A percentile compares a stretch with the other conserved stretches of the same genome.
These are phyloP conservation scores for Notoglanidium macrostoma DNA, from an alignment of 2,797 vertebrate genomes.

Conservation along the genomic window DNA sequence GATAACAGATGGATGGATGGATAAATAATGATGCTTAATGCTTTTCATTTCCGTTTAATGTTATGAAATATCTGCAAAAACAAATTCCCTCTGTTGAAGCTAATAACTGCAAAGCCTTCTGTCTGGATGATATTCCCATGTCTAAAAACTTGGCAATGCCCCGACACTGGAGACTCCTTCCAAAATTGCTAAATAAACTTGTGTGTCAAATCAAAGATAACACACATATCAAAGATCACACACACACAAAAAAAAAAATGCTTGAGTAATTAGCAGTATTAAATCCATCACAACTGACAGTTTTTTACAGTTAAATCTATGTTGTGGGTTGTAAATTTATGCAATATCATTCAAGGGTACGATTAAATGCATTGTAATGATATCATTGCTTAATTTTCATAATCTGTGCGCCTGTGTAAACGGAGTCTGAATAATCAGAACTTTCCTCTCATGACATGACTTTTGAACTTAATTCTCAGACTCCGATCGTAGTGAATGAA, in stretches of 20 bases:
- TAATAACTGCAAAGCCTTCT: not conserved
- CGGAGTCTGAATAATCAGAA: not conserved
- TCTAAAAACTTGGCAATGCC: not conserved
- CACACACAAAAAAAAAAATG: not conserved
- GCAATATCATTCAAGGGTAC: not conserved
- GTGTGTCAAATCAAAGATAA: not conserved
- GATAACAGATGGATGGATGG: too few species aligned
- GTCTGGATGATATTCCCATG: not conserved
- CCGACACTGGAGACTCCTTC: not conserved
- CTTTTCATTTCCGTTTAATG: not conserved
- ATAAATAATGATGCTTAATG: not conserved
- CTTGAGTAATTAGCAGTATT: not conserved
- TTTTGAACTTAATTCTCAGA: not conserved
- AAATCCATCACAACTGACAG: not conserved
- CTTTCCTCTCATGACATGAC: not conserved
- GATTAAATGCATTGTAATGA: not conserved
- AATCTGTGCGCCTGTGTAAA: not conserved
- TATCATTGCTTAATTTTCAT: not conserved
- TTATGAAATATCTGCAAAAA: not conserved
- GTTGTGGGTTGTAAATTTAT: not conserved
- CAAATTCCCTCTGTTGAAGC: not conserved
- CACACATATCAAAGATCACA: too few species aligned
- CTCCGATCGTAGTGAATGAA: not conserved
- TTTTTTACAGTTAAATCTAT: not conserved
- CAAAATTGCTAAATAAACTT: not conserved